Evolutionary conservation across 2,113 vertebrate species (phyloP).

Genomic region (Tretioscincus oriximinensis): DNA sequence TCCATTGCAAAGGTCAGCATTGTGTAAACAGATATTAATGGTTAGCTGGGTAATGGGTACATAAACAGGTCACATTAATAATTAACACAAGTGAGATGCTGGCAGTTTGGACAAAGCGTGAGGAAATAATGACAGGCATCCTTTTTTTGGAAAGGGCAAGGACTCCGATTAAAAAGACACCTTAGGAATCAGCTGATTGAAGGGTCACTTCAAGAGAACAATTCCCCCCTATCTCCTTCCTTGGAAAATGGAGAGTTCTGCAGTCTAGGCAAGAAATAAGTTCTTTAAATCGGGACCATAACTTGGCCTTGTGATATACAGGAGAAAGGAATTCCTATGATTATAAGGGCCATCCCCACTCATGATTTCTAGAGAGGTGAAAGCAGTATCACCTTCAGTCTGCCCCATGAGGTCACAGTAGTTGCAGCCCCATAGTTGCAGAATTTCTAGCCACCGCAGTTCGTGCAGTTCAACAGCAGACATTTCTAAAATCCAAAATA

Average conservation of each 20-base stretch:
- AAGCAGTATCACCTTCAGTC: too few species aligned
- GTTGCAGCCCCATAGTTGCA: too few species aligned
- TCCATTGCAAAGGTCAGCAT: conserved; percentile 91
- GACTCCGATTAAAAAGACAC: conserved; percentile 73
- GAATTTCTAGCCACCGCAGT: too few species aligned
- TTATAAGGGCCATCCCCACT: too few species aligned
- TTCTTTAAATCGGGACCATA: conserved; percentile 11
- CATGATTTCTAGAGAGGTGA: too few species aligned
- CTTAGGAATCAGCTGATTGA: conserved; percentile 70
- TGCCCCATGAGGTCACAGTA: too few species aligned
- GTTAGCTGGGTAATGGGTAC: conserved; percentile 93
- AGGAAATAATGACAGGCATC: conserved; percentile 73
- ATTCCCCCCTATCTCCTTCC: conserved; percentile 31
- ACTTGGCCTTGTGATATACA: too few species aligned
- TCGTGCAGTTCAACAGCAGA: too few species aligned
- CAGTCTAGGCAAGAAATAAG: conserved; percentile 38
- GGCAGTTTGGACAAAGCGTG: conserved; percentile 58
- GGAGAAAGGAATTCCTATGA: too few species aligned
- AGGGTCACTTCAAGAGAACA: conserved; percentile 56
- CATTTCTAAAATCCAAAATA: too few species aligned
- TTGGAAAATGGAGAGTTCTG: conserved; percentile 33
- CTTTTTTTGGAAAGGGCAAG: conserved; percentile 70
- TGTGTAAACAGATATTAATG: conserved; percentile 99
- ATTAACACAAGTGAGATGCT: conserved; percentile 86
- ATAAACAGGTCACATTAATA: conserved; percentile 95